phyloP scores from a whole-genome alignment of 2,888 invertebrate species.

The Amblyjoppa proteus region DNA sequence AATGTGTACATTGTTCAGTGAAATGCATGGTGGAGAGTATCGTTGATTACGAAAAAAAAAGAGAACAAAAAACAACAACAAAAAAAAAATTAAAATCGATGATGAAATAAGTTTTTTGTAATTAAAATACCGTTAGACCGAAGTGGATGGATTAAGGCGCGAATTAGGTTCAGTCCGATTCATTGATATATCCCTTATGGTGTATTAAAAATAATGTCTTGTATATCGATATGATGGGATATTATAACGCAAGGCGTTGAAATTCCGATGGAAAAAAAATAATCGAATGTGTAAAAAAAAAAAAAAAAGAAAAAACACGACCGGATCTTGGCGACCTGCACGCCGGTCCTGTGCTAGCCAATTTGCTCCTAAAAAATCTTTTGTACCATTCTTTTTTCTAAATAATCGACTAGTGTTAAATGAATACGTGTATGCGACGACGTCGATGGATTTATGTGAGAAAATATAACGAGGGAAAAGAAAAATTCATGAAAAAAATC shows the following conservation, averaged over 20 bases:
- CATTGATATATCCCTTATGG: slow-evolving; percentile 78
- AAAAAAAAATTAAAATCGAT: slow-evolving; percentile 38
- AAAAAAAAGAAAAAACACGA: slow-evolving; percentile 53
- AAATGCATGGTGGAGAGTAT: slow-evolving; percentile 59
- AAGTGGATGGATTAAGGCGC: slow-evolving; percentile 38
- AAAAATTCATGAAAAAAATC: slow-evolving; percentile 42
- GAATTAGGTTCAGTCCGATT: slow-evolving; percentile 72
- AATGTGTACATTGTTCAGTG: slow-evolving; percentile 60
- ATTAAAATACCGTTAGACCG: slow-evolving; percentile 61
- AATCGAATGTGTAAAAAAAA: slow-evolving; percentile 48
- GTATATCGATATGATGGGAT: slow-evolving; percentile 73
- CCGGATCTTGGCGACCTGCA: slow-evolving; percentile 55
- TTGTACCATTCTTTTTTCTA: slow-evolving; percentile 82
- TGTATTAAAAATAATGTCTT: slow-evolving; percentile 70
- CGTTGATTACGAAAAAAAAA: slow-evolving; percentile 53
- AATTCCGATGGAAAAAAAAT: slow-evolving; percentile 52
- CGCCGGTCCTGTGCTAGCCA: slow-evolving; percentile 77
- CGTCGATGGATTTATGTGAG: slow-evolving; percentile 52
- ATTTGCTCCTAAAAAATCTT: slow-evolving; percentile 81
- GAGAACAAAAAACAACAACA: slow-evolving; percentile 20
- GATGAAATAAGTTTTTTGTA: slow-evolving; percentile 65
- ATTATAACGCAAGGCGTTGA: slow-evolving; percentile 59
- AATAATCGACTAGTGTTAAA: slow-evolving; percentile 78
- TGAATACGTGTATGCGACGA: slow-evolving; percentile 69
- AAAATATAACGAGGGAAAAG: slow-evolving; percentile 38